Base-by-base conservation (phyloP, 23 tunicate species). In the Aplidium turbinatum region DNA sequence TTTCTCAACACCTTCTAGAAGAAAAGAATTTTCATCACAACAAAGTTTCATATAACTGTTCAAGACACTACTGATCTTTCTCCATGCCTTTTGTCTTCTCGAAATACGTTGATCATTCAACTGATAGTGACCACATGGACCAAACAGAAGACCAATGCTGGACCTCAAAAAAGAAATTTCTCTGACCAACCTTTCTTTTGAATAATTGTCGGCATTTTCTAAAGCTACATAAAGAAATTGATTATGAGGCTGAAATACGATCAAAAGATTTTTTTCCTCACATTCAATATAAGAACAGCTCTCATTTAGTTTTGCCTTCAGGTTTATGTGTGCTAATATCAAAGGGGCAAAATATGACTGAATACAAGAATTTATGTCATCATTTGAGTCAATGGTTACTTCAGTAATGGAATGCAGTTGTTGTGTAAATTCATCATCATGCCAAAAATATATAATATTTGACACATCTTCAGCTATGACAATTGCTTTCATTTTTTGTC, bases 1-100 rank as follows among this genome's bases (percentile, higher is more conserved):
- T 38, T 65, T 28, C 27, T 65, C 50, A 13, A 65, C 38, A 36
- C 72, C 72, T 36, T 65, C 72, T 5, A 65, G 9, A 4, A 65
- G 23, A 65, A 65, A 65, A 7, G 50, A 6, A 21, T 21, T 65
- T 36, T 65, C 72, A 36, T 13, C 38, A 6, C 22, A 3, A 65
- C 7, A 35, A 3, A 65, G 50, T 28, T 13, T 7, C 3, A 65
- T 35, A 50, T 65, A 65, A 36, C 26, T 65, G 36, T 35, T 50
- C n/a, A 65, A 2, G 7, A 65, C 19, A 36, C 28, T 16, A 11
- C n/a, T 38, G 9, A 65, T 18, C 19, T 29, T 36, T 11, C 22
- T 35, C 50, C 72, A 35, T 4, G 27, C 50, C 18, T 35, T 7
- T 16, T 65, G 18, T 38, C 38, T 65, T 18, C 3, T 4, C n/a